Evolutionary conservation across 2,888 invertebrate genomes (phyloP).

Genomic region (Schizotus pectinicornis): DNA sequence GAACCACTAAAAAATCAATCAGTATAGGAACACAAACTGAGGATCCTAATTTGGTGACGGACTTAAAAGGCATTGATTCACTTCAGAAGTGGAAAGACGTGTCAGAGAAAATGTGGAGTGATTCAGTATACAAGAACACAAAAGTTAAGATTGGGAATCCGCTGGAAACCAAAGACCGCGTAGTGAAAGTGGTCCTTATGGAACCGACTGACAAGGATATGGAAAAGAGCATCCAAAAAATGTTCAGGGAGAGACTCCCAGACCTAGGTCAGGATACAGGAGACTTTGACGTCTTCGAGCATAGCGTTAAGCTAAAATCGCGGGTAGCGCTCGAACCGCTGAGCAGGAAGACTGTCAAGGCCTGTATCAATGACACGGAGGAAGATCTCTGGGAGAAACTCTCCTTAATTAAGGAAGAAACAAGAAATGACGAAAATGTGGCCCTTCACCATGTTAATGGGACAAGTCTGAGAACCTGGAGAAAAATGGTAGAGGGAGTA

Average conservation of each 20-base stretch:
- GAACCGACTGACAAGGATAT: slow-evolving; percentile 4
- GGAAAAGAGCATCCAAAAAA: slow-evolving; percentile 8
- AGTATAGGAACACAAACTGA: too few relatives aligned
- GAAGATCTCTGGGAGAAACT: slow-evolving; percentile 1
- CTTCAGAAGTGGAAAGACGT: too few relatives aligned
- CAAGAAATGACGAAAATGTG: not conserved
- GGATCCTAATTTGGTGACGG: too few relatives aligned
- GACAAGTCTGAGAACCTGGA: not conserved
- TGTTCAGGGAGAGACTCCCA: slow-evolving; percentile 6
- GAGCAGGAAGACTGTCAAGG: not conserved
- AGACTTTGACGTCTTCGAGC: slow-evolving; percentile 21
- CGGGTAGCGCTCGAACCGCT: not conserved
- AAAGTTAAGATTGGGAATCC: slow-evolving; percentile 10
- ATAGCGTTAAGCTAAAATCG: not conserved
- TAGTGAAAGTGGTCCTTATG: slow-evolving; percentile 8
- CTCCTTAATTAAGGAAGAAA: not conserved
- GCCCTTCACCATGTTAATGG: not conserved
- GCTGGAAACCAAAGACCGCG: slow-evolving; percentile 1
- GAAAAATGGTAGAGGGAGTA: not conserved
- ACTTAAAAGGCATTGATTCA: too few relatives aligned
- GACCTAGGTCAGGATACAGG: too few relatives aligned
- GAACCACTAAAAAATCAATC: too few relatives aligned
- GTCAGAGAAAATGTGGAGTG: too few relatives aligned
- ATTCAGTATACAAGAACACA: too few relatives aligned
- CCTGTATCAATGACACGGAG: not conserved